Evolutionary conservation across 2,888 invertebrate species (phyloP), one percentile per base, ranked within the genome.

Genomic region (Ditula angustiorana): DNA sequence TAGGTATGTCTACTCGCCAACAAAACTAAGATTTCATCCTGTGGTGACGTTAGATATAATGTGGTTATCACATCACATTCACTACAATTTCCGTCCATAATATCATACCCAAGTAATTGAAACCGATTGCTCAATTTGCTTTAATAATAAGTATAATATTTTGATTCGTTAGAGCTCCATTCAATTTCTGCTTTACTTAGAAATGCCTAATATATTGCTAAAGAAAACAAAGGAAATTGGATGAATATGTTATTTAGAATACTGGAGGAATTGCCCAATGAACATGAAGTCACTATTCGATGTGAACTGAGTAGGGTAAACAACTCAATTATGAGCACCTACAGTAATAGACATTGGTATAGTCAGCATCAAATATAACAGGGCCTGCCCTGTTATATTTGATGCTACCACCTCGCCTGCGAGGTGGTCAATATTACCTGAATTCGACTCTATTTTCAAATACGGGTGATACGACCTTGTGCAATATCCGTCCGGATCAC

Each of bases 151-250:
- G 33, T 24, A 47, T 56, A n/a, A 56, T 56, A 56, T 49, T 49
- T 41, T 49, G 56, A 49, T 56, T 62, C 56, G 33, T 62, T 49
- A 62, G 28, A 28, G n/a, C 35, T 23, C 26, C 5, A 56, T 56
- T 56, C 28, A 52, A 23, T n/a, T 5, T 21, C 0, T 21, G n/a
- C 19, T n/a, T 11, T 30, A 13, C 7, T 11, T 13, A 41, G 7
- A 26, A 26, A 26, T 26, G 26, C 26, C 4, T 26, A 26, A 26
- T 26, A 5, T 26, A 5, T 10, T 19, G 0, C 1, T 4, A 19
- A 19, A 4, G 19, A 19, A 19, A 10, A 41, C 19, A 10, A 19
- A 10, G 10, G 41, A 41, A 10, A 19, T 16, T 16, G 3, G 41
- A 2, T 19, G 2, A 41, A 41, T 41, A 41, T 10, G 10, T 16